Evolutionary conservation across 2,113 vertebrate genomes (phyloP), one percentile per base, ranked within the genome.

Genomic region (Paradisaea rubra): DNA sequence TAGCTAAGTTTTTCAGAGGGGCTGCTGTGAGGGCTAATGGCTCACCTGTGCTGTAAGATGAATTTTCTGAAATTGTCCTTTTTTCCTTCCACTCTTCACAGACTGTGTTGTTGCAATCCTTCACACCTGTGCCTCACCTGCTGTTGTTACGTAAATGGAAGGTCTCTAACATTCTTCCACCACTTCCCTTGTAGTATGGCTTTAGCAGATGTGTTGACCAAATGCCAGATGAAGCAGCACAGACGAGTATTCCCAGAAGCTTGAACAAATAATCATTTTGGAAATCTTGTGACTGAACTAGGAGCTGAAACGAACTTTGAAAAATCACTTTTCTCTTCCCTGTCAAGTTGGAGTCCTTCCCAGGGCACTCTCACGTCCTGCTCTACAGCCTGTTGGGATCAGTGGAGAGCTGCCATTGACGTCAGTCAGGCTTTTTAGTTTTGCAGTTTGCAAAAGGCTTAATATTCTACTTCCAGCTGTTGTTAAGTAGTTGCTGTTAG

Each of bases 321-420:
- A 95, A 83, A 86, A 88, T 74, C 52, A 11, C 44, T 93, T 83
- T 93, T 61, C 39, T 35, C 47, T 83, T 83, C 45, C 57, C 35
- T 74, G 53, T 94, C 72, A 35, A 76, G 68, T 47, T 95, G 93
- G 90, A 95, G 80, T 14, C 54, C 60, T 83, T 91, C 88, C 87
- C 78, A 61, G 85, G 91, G 49, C 44, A 10, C 53, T 78, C 83
- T 89, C 47, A 56, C 0, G 50, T 81, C 68, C 68, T 73, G 60
- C 28, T 90, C 66, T 44, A 25, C 57, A 73, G 82, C 72, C 85
- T 30, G 49, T 56, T 90, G 82, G 90, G 61, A 91, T 81, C 81
- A 33, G 50, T 52, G 59, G 66, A 83, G 88, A 77, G 89, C 70
- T 87, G 91, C 77, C 3, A 6, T 54, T 94, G 88, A 86, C 57